These are phyloP conservation scores for Orthosia gracilis DNA, from an alignment of 2,888 invertebrate species.

Conservation along the genomic window DNA sequence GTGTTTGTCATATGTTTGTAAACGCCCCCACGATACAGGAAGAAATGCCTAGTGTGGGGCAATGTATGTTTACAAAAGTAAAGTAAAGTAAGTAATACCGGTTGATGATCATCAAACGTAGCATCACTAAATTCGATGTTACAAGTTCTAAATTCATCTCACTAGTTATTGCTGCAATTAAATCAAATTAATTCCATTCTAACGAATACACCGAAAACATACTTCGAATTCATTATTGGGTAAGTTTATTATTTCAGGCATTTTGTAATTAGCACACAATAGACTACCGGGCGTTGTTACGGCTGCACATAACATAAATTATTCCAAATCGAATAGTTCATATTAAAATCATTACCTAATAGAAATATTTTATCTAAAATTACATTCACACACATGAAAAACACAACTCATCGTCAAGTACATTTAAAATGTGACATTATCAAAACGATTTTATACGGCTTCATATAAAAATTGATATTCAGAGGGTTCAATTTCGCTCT, in stretches of 20 bases:
- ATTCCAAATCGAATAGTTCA: neutral
- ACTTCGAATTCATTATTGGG: neutral
- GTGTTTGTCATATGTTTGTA: no score
- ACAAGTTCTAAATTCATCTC: neutral
- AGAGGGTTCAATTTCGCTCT: constrained; percentile 55
- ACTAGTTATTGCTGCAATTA: neutral
- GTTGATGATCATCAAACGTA: neutral
- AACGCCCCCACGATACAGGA: no score
- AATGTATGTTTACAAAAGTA: no score
- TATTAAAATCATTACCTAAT: neutral
- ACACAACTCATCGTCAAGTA: neutral
- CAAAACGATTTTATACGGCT: constrained; percentile 34
- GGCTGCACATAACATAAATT: neutral
- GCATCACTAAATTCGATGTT: neutral
- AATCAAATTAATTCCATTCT: neutral
- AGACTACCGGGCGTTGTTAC: neutral
- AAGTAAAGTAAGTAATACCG: no score
- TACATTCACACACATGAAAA: neutral
- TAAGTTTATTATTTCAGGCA: constrained; percentile 1
- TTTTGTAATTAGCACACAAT: neutral
- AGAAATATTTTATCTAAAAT: neutral
- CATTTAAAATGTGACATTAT: constrained; percentile 34
- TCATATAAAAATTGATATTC: constrained; percentile 44
- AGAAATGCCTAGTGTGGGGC: no score
- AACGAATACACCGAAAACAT: neutral